These are phyloP conservation scores for Mylabris sibirica DNA, from an alignment of 2,888 invertebrate species.

Conservation along the genomic window DNA sequence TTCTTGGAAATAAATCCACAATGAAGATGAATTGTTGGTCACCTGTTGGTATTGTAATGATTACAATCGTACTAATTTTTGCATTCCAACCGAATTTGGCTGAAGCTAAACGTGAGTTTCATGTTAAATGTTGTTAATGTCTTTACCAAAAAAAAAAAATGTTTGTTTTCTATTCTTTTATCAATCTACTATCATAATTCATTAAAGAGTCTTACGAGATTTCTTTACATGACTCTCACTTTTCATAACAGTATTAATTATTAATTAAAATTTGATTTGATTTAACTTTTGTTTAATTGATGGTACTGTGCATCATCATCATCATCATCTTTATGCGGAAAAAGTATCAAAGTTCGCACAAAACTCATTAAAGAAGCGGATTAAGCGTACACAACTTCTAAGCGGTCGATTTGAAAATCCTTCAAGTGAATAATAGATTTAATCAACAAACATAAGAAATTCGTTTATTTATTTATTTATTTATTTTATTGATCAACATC, in stretches of 20 bases:
- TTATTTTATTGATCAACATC: neutral
- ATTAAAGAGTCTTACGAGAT: no score
- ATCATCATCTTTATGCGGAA: neutral
- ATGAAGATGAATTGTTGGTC: conserved; percentile 41
- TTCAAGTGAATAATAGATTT: neutral
- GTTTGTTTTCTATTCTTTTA: no score
- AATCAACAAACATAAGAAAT: neutral
- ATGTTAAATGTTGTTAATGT: neutral
- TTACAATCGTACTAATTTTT: conserved; percentile 41
- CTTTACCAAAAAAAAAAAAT: no score
- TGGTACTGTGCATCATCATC: neutral
- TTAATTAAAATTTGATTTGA: conserved; percentile 10
- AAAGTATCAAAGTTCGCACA: conserved; percentile 20
- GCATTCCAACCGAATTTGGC: conserved; percentile 40
- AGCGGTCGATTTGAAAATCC: neutral
- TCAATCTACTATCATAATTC: no score
- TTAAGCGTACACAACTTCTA: neutral
- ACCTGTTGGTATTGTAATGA: conserved; percentile 36
- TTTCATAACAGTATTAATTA: no score
- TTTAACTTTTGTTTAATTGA: neutral
- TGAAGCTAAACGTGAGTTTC: conserved; percentile 51
- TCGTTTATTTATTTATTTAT: conserved; percentile 2
- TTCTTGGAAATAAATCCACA: neutral
- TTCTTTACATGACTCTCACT: no score
- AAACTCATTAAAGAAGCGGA: conserved; percentile 28